A percentile compares a stretch with the other conserved stretches of the same genome.
Evolutionary conservation across 1,140 invertebrate genomes (phyloP).

Genomic region (Ceratoteleas bidentatus): DNA sequence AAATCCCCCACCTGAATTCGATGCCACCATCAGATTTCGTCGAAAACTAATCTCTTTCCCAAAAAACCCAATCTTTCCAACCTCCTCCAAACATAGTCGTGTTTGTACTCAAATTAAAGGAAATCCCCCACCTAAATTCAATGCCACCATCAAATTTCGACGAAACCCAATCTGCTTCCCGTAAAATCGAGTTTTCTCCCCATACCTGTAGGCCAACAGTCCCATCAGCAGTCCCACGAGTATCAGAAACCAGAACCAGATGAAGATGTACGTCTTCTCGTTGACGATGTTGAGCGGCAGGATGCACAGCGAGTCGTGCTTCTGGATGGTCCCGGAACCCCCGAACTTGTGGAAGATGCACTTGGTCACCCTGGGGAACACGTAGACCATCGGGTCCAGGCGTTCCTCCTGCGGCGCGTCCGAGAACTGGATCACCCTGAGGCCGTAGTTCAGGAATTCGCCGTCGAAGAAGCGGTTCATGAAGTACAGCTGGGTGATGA

Average conservation of each 20-base stretch:
- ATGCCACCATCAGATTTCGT: too few species aligned
- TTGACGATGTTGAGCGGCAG: slow-evolving; percentile 95
- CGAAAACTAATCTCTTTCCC: too few species aligned
- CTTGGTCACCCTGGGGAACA: slow-evolving; percentile 95
- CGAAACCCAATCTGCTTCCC: too few species aligned
- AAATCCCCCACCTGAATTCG: too few species aligned
- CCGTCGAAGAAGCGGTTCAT: slow-evolving; percentile 95
- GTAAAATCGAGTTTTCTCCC: too few species aligned
- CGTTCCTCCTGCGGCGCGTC: slow-evolving; percentile 93
- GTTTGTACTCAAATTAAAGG: too few species aligned
- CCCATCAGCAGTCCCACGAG: slow-evolving; percentile 81
- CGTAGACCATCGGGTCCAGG: slow-evolving; percentile 91
- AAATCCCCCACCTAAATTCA: too few species aligned
- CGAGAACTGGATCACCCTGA: slow-evolving; percentile 90
- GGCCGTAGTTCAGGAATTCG: slow-evolving; percentile 93
- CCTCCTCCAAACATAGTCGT: too few species aligned
- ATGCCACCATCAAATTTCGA: too few species aligned
- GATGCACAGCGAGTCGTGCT: slow-evolving; percentile 94
- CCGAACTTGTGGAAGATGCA: slow-evolving; percentile 96
- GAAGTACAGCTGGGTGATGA: slow-evolving; percentile 94
- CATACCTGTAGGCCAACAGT: too few species aligned
- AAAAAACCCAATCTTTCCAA: too few species aligned
- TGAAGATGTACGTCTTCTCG: slow-evolving; percentile 97
- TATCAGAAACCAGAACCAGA: slow-evolving; percentile 97
- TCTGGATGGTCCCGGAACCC: slow-evolving; percentile 93